Base-by-base conservation (phyloP, 2,113 vertebrate genomes). In the Catagonus wagneri region DNA sequence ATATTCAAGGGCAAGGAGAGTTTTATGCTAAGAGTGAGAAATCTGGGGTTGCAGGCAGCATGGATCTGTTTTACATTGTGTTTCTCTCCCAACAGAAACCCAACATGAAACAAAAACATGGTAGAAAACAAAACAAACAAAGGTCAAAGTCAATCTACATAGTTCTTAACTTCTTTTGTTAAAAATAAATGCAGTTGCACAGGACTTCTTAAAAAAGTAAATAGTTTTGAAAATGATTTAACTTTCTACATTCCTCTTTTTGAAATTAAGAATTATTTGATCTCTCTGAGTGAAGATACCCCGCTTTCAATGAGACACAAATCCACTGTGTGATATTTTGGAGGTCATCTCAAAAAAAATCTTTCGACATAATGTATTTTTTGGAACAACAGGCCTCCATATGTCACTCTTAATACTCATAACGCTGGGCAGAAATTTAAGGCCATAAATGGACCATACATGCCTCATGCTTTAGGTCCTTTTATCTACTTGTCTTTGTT, bases 281-380 rank as follows among this genome's bases (percentile, higher is more conserved):
- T 93, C 22, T 54, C 22, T 69, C 39, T 78, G 65, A 75, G 14
- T 68, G 56, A 94, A 84, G 61, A 79, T 80, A 20, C 13, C 58
- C 29, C 74, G 10, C 27, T 92, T 56, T 97, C 19, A 74, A 3
- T 68, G 56, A 71, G 20, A 74, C 13, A 39, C 36, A 50, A 29
- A 69, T 81, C 15, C 25, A 22, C 65, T 29, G 2, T 81, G 2
- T 61, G 65, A 75, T 14, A 8, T 76, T 85, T 76, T 76, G 65
- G 72, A 92, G 60, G 15, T 90, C 61, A 88, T 81, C 61, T 80
- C 50, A 86, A 76, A 83, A 76, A 83, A 7, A 74, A 20, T n/a
- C 50, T 66, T 94, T 92, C 17, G 44, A 34, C 15, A 14, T 63
- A 81, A 6, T 83, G 9, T 74, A 58, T 50, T 20, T 84, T 90